Percentiles rank a stretch among this genome's conserved stretches.
These are phyloP conservation scores for Gymnocheta viridis DNA, from an alignment of 2,888 invertebrate genomes.

Conservation along the genomic window DNA sequence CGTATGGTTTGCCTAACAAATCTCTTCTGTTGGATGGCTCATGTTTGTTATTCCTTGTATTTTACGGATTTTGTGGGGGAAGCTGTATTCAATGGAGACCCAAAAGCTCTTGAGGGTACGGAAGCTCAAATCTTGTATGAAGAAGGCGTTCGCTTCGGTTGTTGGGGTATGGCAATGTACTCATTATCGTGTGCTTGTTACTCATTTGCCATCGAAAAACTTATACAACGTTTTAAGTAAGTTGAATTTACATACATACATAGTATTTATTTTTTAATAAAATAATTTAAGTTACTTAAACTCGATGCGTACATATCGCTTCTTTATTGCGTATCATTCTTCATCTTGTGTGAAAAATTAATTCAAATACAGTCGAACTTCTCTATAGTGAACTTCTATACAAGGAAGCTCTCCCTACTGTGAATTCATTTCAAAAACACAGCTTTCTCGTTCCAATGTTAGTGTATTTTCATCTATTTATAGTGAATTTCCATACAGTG, in stretches of 20 bases:
- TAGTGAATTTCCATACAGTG: too few species aligned
- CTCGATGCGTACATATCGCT: background rate
- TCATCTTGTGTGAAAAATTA: too few species aligned
- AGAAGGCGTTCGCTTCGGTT: conserved; percentile 96
- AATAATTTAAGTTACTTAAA: background rate
- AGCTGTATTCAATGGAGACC: conserved; percentile 80
- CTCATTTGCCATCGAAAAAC: conserved; percentile 92
- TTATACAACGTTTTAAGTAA: conserved; percentile 89
- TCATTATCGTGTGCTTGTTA: conserved; percentile 97
- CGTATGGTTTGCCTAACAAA: conserved; percentile 95
- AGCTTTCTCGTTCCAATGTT: too few species aligned
- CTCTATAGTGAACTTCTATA: too few species aligned
- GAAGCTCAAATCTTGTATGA: conserved; percentile 88
- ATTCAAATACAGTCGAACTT: too few species aligned
- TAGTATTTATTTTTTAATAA: background rate
- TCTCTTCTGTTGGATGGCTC: conserved; percentile 98
- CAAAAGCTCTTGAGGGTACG: conserved; percentile 88
- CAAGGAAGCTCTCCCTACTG: too few species aligned
- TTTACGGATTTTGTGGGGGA: conserved; percentile 94
- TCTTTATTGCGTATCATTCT: too few species aligned
- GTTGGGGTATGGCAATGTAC: conserved; percentile 98
- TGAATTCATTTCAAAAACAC: too few species aligned
- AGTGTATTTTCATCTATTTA: too few species aligned
- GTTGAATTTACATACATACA: too few species aligned
- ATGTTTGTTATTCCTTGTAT: conserved; percentile 97